phyloP scores from a whole-genome alignment of 2,797 vertebrate genomes.

The Hafferia zeledoni region DNA sequence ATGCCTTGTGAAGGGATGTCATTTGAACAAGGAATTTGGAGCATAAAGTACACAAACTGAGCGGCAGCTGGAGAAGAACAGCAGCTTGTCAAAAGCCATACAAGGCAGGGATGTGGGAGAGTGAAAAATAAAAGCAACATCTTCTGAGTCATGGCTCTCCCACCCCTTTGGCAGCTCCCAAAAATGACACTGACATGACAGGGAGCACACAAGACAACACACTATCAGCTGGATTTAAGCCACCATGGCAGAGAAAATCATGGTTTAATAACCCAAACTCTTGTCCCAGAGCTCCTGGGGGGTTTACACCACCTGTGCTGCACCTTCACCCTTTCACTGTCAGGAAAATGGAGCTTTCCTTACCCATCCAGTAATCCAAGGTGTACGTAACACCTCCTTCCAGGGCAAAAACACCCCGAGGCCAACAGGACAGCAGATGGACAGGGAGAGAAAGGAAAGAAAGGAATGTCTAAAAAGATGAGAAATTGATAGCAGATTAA shows the following conservation, averaged over 20 bases:
- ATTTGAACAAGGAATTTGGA: background rate
- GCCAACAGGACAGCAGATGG: background rate
- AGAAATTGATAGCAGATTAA: slow-evolving; percentile 27
- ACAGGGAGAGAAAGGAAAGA: background rate
- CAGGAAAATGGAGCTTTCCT: background rate
- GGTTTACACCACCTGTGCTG: background rate
- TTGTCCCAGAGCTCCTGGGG: background rate
- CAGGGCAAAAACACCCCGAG: fast-evolving
- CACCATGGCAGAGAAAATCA: background rate
- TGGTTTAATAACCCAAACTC: background rate
- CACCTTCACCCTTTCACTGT: background rate
- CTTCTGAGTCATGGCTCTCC: background rate
- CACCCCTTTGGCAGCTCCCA: background rate
- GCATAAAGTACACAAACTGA: background rate
- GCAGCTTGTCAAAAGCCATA: slow-evolving; percentile 1
- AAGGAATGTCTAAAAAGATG: background rate
- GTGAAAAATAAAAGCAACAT: background rate
- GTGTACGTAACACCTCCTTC: background rate
- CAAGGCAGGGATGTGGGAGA: background rate
- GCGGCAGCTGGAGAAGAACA: slow-evolving; percentile 30
- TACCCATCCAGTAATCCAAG: background rate
- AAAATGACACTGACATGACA: fast-evolving
- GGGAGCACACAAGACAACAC: fast-evolving
- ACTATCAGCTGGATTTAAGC: background rate
- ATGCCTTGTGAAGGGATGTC: slow-evolving; percentile 21